A percentile compares a stretch with the other conserved stretches of the same genome.
Evolutionary conservation across 1,140 invertebrate species (phyloP).

Genomic region (Drosophila sp.): DNA sequence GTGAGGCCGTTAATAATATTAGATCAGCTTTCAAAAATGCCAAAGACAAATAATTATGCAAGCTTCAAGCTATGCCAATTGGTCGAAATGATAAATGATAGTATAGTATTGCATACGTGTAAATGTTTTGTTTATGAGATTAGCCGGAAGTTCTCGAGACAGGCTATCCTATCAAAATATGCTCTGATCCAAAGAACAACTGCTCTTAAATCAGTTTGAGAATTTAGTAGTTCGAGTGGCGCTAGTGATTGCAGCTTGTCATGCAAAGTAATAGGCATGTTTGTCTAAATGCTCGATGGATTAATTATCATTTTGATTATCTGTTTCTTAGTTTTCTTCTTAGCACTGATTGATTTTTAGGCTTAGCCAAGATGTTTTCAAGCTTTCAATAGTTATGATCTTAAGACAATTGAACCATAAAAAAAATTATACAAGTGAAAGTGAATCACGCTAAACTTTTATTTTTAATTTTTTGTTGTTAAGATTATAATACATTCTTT

Average conservation of each 20-base stretch:
- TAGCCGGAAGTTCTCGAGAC: slow-evolving; percentile 10
- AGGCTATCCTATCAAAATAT: neutral
- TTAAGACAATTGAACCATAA: slow-evolving; percentile 14
- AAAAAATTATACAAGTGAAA: too few species aligned
- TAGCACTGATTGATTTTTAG: slow-evolving; percentile 17
- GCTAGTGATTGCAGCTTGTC: slow-evolving; percentile 8
- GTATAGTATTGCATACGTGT: neutral
- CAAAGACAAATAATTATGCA: slow-evolving; percentile 51
- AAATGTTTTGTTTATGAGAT: slow-evolving; percentile 2
- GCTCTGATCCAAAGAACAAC: neutral
- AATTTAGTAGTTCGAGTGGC: neutral
- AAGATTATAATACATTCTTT: too few species aligned
- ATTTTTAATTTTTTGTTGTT: too few species aligned
- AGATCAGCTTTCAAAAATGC: slow-evolving; percentile 74
- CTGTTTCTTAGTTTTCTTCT: too few species aligned
- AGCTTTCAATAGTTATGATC: neutral
- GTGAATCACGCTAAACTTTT: too few species aligned
- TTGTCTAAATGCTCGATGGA: too few species aligned
- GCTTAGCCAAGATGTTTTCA: slow-evolving; percentile 3
- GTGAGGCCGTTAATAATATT: slow-evolving; percentile 62
- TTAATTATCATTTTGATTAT: too few species aligned
- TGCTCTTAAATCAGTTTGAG: neutral
- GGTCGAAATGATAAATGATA: slow-evolving; percentile 40
- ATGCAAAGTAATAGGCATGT: too few species aligned
- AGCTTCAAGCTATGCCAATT: slow-evolving; percentile 42